Evolutionary conservation across 1,140 invertebrate genomes (phyloP).

Genomic region (Conopomorpha cramerella): DNA sequence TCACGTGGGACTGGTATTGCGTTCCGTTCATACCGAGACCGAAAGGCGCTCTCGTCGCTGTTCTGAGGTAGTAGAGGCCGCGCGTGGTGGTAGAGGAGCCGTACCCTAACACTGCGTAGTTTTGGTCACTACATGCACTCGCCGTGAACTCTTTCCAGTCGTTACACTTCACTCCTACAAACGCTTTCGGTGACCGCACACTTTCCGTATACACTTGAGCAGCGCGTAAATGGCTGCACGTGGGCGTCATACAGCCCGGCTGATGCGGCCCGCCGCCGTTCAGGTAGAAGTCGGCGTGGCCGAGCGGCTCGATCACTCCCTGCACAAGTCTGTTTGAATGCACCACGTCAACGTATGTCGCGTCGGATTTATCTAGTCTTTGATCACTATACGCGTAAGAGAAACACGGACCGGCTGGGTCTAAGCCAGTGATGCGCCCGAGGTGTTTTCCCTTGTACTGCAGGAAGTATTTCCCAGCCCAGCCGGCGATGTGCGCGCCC

Average conservation of each 20-base stretch:
- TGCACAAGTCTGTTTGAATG: conserved; percentile 66
- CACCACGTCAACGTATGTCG: conserved; percentile 65
- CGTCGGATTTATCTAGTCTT: conserved; percentile 66
- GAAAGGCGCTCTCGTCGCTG: conserved; percentile 54
- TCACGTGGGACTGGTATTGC: conserved; percentile 9
- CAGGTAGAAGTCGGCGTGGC: conserved; percentile 68
- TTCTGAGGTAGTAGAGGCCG: conserved; percentile 63
- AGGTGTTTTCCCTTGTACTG: conserved; percentile 35
- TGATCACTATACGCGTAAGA: conserved; percentile 40
- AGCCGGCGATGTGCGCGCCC: conserved; percentile 64
- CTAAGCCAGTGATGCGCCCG: conserved; percentile 57
- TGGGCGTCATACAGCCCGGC: conserved; percentile 65
- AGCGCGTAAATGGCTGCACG: conserved; percentile 66
- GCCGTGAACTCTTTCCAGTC: conserved; percentile 51
- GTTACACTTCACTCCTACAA: conserved; percentile 53
- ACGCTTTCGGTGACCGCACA: conserved; percentile 56
- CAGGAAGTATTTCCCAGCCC: conserved; percentile 62
- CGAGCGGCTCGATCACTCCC: conserved; percentile 63
- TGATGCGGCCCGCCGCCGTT: conserved; percentile 70
- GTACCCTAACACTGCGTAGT: conserved; percentile 59
- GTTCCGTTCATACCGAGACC: conserved; percentile 45
- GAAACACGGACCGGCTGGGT: conserved; percentile 63
- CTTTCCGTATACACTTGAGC: conserved; percentile 64
- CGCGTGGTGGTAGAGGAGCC: conserved; percentile 39
- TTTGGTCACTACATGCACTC: conserved; percentile 44